A percentile compares a stretch with the other conserved stretches of the same genome.
phyloP scores from a whole-genome alignment of 1,140 invertebrate genomes.

The Drosophila bifasciata region DNA sequence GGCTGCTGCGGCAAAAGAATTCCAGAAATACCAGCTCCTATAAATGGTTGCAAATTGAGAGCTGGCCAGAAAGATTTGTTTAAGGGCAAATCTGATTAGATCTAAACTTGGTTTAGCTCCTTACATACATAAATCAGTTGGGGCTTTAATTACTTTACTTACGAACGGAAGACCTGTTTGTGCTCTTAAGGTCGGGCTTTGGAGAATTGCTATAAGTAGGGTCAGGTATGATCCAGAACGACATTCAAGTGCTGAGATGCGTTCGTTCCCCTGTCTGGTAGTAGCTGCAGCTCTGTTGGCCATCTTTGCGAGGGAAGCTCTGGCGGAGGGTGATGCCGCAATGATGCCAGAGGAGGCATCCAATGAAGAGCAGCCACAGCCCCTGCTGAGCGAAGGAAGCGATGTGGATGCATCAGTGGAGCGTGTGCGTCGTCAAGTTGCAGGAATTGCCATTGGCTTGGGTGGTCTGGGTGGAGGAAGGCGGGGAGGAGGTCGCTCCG shows the following conservation, averaged over 20 bases:
- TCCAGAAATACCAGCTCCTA: too few relatives aligned
- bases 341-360: background rate
- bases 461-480: slow-evolving; percentile 18
- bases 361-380: background rate
- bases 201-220: slow-evolving; percentile 31
- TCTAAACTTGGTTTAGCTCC: too few relatives aligned
- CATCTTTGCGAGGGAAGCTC: slow-evolving; percentile 4
- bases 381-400: background rate
- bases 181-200: background rate
- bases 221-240: background rate
- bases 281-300: slow-evolving; percentile 15
- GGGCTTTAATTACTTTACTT: slow-evolving; percentile 16
- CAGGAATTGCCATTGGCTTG: slow-evolving; percentile 4
- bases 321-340: slow-evolving; percentile 10
- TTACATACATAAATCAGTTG: slow-evolving; percentile 12
- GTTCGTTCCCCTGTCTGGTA: slow-evolving; percentile 10
- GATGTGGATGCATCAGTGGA: slow-evolving; percentile 4
- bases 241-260: slow-evolving; percentile 23
- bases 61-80: too few relatives aligned
- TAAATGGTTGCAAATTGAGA: too few relatives aligned
- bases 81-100: too few relatives aligned
- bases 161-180: slow-evolving; percentile 7
- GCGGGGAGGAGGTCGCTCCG: background rate
- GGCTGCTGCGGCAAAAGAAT: too few relatives aligned
- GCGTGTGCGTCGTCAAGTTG: slow-evolving; percentile 48